Evolutionary conservation across 2,888 invertebrate genomes (phyloP).

Genomic region (Anoplius nigerrimus): DNA sequence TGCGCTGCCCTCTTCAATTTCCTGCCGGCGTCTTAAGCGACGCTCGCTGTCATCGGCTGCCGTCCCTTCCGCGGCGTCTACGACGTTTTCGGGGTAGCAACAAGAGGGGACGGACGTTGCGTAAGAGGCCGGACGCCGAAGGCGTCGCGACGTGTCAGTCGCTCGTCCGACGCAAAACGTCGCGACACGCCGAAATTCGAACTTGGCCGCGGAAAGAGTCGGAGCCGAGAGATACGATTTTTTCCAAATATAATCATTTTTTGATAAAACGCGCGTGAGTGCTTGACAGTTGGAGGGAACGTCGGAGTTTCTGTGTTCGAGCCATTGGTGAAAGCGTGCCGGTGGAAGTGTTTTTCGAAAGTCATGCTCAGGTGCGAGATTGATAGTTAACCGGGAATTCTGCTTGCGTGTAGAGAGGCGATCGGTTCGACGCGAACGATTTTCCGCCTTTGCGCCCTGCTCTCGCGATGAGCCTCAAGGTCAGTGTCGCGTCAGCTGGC

Average conservation of each 20-base stretch:
- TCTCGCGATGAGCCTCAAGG: constrained; percentile 32
- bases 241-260: too few species aligned
- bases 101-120: constrained; percentile 54
- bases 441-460: too few species aligned
- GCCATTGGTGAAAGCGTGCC: too few species aligned
- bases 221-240: too few species aligned
- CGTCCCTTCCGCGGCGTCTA: constrained; percentile 40
- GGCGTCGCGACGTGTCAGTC: constrained; percentile 66
- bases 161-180: constrained; percentile 62
- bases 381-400: too few species aligned
- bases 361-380: too few species aligned
- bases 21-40: constrained; percentile 10
- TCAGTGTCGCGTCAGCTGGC: constrained; percentile 32
- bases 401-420: not conserved
- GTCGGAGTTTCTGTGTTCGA: too few species aligned
- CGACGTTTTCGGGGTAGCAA: constrained; percentile 25
- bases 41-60: constrained; percentile 4
- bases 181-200: constrained; percentile 51
- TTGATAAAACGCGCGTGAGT: too few species aligned
- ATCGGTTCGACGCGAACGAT: not conserved
- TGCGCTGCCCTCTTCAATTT: constrained; percentile 34
- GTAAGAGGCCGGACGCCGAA: constrained; percentile 67
- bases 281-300: too few species aligned
- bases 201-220: too few species aligned
- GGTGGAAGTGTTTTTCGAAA: too few species aligned